Evolutionary conservation across 1,140 invertebrate genomes (phyloP).

Genomic region (Laodelphax striatellus): DNA sequence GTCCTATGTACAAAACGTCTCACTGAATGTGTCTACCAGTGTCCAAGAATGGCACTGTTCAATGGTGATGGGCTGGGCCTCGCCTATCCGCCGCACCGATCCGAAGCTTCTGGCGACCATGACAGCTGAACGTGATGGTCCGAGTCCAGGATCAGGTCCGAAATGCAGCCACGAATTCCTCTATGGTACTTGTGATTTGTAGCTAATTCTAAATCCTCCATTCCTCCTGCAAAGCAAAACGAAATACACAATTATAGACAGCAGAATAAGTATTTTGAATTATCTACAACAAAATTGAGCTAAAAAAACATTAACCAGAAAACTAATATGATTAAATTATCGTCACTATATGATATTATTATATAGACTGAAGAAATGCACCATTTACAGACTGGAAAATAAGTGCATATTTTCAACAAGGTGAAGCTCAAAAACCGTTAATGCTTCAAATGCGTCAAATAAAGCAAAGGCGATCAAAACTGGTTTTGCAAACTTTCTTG

Average conservation of each 20-base stretch:
- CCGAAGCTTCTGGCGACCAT: constrained; percentile 14
- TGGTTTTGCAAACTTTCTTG: too few species aligned
- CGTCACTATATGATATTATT: too few species aligned
- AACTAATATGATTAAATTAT: constrained; percentile 6
- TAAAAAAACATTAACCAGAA: background rate
- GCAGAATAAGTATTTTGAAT: background rate
- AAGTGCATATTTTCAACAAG: background rate
- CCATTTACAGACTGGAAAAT: too few species aligned
- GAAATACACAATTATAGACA: constrained; percentile 7
- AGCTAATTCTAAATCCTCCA: constrained; percentile 52
- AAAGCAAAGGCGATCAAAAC: too few species aligned
- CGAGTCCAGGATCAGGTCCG: constrained; percentile 63
- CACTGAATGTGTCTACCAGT: background rate
- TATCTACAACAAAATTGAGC: background rate
- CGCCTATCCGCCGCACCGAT: constrained; percentile 16
- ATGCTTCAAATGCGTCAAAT: too few species aligned
- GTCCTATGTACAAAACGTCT: background rate
- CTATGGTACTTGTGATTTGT: constrained; percentile 53
- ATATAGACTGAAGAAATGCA: too few species aligned
- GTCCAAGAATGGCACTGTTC: background rate
- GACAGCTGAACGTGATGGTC: constrained; percentile 56
- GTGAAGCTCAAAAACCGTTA: too few species aligned
- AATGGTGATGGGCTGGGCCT: background rate
- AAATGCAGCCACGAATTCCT: constrained; percentile 68
- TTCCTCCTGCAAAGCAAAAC: constrained; percentile 47